A percentile compares a stretch with the other conserved stretches of the same genome.
Conservation (phyloP, 1,140 invertebrate species). For the Drosophila repletoides region DNA sequence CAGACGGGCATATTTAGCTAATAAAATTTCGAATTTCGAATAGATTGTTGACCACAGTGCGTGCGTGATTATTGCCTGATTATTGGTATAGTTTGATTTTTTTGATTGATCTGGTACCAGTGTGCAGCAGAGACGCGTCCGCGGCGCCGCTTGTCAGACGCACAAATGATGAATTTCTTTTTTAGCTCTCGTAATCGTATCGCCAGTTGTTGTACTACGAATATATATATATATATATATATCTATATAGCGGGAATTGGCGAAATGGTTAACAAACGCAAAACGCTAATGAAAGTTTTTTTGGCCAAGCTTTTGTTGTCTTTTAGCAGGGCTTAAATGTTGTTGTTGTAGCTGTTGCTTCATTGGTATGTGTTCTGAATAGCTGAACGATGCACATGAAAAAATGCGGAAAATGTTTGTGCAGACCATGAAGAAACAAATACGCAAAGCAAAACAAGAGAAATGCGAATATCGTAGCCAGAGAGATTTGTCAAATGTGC, state of each 20-base stretch:
- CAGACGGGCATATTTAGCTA: no score
- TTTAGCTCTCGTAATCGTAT: slow-evolving; percentile 65
- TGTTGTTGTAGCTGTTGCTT: slow-evolving; percentile 33
- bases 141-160: slow-evolving; percentile 50
- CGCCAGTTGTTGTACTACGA: slow-evolving; percentile 19
- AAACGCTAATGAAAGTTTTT: slow-evolving; percentile 71
- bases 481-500: no score
- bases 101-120: slow-evolving; percentile 23
- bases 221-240: background rate
- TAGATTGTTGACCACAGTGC: no score
- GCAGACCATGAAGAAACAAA: slow-evolving; percentile 53
- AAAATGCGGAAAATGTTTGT: slow-evolving; percentile 76
- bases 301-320: slow-evolving; percentile 21
- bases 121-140: slow-evolving; percentile 34
- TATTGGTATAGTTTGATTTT: background rate
- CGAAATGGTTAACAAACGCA: slow-evolving; percentile 60
- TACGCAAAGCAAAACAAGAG: slow-evolving; percentile 58
- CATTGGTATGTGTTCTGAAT: slow-evolving; percentile 60
- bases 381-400: slow-evolving; percentile 45
- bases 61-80: no score
- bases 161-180: slow-evolving; percentile 74
- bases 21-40: no score
- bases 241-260: slow-evolving; percentile 54
- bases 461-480: slow-evolving; percentile 50
- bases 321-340: slow-evolving; percentile 27